These are phyloP conservation scores for Desmodus rotundus DNA, from an alignment of 2,113 vertebrate species.

Conservation along the genomic window DNA sequence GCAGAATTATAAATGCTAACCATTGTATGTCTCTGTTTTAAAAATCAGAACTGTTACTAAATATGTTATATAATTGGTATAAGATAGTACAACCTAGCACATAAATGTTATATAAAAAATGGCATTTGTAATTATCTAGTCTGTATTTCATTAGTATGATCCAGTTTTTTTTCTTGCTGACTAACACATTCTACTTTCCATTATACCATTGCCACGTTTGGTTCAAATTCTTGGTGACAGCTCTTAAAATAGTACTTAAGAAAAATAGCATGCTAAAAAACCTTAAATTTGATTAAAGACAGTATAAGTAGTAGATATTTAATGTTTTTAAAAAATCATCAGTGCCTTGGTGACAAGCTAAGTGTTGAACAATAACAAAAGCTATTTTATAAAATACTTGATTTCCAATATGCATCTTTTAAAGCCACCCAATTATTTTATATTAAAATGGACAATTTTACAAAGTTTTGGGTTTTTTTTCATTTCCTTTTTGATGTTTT, in stretches of 20 bases:
- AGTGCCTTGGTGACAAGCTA: not conserved
- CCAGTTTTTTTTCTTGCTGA: not conserved
- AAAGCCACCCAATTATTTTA: not conserved
- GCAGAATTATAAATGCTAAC: not conserved
- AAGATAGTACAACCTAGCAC: not conserved
- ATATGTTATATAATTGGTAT: not conserved
- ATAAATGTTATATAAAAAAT: not conserved
- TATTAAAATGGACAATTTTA: too few species aligned
- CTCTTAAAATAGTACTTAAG: too few species aligned
- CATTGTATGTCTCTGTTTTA: not conserved
- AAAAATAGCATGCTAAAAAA: not conserved
- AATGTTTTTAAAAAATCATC: too few species aligned
- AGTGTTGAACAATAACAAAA: not conserved
- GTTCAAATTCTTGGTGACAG: not conserved
- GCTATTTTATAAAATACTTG: not conserved
- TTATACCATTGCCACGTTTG: not conserved
- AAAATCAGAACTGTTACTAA: not conserved
- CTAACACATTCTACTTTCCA: not conserved
- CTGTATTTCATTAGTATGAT: not conserved
- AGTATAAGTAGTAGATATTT: not conserved
- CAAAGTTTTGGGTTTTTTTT: not conserved
- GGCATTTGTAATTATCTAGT: not conserved
- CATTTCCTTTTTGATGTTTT: not conserved
- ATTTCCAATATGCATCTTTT: not conserved
- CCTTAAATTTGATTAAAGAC: not conserved